phyloP scores from a whole-genome alignment of 2,113 vertebrate species.

The Ursus arctos region DNA sequence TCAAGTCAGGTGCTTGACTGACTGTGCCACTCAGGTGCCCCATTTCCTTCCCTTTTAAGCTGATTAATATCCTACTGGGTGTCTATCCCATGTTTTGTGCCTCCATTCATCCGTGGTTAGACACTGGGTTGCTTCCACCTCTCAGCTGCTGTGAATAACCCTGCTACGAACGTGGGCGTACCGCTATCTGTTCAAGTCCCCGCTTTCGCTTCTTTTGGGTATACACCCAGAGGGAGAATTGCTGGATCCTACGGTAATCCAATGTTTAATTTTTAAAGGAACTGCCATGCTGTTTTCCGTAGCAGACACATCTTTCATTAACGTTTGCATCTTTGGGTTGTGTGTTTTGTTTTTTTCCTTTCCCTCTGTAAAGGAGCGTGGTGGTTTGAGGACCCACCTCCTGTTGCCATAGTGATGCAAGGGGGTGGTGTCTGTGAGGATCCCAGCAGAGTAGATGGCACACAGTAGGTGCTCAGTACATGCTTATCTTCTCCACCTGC shows the following conservation, averaged over 20 bases:
- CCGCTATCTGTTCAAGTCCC: background rate
- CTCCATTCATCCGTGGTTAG: no score
- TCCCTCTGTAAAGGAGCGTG: fast-evolving
- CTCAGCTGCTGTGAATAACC: background rate
- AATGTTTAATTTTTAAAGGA: background rate
- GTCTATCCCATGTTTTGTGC: background rate
- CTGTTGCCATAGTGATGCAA: background rate
- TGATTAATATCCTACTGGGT: background rate
- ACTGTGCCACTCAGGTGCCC: no score
- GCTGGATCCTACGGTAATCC: no score
- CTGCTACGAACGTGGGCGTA: no score
- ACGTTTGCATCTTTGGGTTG: background rate
- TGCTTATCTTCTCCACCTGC: background rate
- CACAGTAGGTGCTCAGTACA: background rate
- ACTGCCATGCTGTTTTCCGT: fast-evolving
- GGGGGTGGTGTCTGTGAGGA: background rate
- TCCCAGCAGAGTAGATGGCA: background rate
- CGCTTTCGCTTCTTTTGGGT: background rate
- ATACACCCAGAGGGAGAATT: background rate
- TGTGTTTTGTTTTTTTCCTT: background rate
- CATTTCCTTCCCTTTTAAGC: background rate
- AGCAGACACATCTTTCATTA: background rate
- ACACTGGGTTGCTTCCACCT: background rate
- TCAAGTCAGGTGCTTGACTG: no score
- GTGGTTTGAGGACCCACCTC: fast-evolving